phyloP scores from a whole-genome alignment of 2,113 vertebrate species.

The Oncorhynchus keta region DNA sequence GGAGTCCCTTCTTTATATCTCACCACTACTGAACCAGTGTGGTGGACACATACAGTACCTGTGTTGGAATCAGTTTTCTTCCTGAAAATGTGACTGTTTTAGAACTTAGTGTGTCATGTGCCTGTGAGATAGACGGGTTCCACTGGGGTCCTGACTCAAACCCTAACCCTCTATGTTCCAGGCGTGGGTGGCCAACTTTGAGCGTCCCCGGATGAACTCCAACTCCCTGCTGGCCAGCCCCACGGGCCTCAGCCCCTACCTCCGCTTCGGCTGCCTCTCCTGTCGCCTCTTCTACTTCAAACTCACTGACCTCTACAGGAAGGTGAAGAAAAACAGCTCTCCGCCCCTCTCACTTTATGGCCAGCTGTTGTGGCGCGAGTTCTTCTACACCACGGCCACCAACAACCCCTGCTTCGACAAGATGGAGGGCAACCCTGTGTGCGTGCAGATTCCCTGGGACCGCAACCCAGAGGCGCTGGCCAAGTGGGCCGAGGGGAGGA shows the following conservation, averaged over 20 bases:
- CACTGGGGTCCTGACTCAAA: neutral
- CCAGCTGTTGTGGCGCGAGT: slow-evolving; percentile 93
- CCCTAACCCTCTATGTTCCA: slow-evolving; percentile 50
- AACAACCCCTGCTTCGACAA: slow-evolving; percentile 96
- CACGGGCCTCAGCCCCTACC: slow-evolving; percentile 91
- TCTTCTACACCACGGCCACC: slow-evolving; percentile 93
- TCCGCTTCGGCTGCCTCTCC: slow-evolving; percentile 94
- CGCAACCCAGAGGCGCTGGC: slow-evolving; percentile 91
- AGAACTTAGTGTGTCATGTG: neutral
- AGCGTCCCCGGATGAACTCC: slow-evolving; percentile 92
- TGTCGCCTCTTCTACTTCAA: slow-evolving; percentile 95
- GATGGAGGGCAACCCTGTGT: slow-evolving; percentile 96
- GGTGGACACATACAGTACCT: neutral
- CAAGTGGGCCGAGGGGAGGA: slow-evolving; percentile 94
- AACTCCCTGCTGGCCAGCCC: slow-evolving; percentile 93
- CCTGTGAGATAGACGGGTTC: neutral
- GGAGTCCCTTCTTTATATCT: neutral
- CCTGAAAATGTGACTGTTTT: no score
- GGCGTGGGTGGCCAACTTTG: slow-evolving; percentile 97
- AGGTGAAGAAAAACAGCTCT: slow-evolving; percentile 92
- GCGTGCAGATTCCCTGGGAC: slow-evolving; percentile 96
- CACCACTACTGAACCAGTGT: neutral
- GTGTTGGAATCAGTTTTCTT: neutral
- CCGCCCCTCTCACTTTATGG: slow-evolving; percentile 92
- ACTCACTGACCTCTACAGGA: slow-evolving; percentile 92